A percentile compares a stretch with the other conserved stretches of the same genome.
phyloP scores from a whole-genome alignment of 1,140 invertebrate genomes.

The Euwallacea similis region DNA sequence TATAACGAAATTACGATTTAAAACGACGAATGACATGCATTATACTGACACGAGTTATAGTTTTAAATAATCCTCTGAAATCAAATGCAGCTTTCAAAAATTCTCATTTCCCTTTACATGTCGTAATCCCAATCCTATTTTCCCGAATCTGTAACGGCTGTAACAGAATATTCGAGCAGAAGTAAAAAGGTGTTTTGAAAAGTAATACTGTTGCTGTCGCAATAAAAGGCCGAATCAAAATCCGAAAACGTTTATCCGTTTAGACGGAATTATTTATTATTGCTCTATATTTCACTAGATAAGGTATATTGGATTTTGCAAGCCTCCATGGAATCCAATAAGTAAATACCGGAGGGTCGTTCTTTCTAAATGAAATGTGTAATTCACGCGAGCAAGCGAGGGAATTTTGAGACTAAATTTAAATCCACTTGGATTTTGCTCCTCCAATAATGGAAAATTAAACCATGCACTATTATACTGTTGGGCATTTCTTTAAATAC shows the following conservation, averaged over 20 bases:
- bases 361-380: constrained; percentile 46
- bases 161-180: too few species aligned
- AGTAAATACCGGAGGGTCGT: constrained; percentile 45
- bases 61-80: too few species aligned
- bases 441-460: constrained; percentile 22
- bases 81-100: too few species aligned
- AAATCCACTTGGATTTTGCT: constrained; percentile 28
- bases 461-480: constrained; percentile 6
- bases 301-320: constrained; percentile 44
- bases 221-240: constrained; percentile 38
- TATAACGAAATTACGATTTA: too few species aligned
- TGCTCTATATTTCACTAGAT: constrained; percentile 45
- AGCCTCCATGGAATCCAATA: constrained; percentile 42
- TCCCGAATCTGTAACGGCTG: too few species aligned
- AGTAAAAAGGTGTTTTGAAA: constrained; percentile 7
- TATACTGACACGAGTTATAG: too few species aligned
- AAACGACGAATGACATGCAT: too few species aligned
- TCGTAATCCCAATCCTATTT: too few species aligned
- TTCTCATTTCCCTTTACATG: too few species aligned
- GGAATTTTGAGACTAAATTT: constrained; percentile 40
- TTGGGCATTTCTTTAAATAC: too few species aligned
- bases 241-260: constrained; percentile 36
- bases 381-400: constrained; percentile 37
- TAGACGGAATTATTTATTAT: constrained; percentile 43
- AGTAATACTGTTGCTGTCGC: constrained; percentile 30